phyloP scores from a whole-genome alignment of 2,888 invertebrate species.

The Leptopterna dolabrata region DNA sequence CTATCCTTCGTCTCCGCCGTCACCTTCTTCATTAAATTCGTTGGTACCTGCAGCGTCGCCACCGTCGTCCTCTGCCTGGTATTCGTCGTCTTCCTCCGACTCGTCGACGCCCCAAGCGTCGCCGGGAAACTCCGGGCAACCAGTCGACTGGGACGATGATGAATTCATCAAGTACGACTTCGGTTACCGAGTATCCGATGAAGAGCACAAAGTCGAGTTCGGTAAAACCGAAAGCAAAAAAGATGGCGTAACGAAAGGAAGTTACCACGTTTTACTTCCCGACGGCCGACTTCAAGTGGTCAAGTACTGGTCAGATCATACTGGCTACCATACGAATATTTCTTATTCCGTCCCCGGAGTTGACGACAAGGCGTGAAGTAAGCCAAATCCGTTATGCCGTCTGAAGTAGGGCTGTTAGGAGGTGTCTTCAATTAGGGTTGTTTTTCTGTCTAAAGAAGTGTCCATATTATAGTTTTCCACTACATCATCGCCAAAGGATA shows the following conservation, averaged over 20 bases:
- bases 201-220: slow-evolving; percentile 78
- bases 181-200: slow-evolving; percentile 79
- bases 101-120: background rate
- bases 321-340: slow-evolving; percentile 83
- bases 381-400: too few relatives aligned
- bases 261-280: slow-evolving; percentile 82
- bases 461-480: too few relatives aligned
- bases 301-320: slow-evolving; percentile 79
- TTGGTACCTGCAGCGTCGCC: background rate
- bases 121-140: background rate
- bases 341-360: slow-evolving; percentile 66
- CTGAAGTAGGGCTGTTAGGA: background rate
- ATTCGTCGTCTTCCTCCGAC: background rate
- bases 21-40: background rate
- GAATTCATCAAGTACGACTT: slow-evolving; percentile 67
- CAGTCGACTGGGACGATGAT: slow-evolving; percentile 50
- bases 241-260: slow-evolving; percentile 77
- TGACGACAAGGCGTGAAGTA: slow-evolving; percentile 19
- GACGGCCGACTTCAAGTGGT: slow-evolving; percentile 83
- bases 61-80: background rate
- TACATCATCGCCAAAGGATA: too few relatives aligned
- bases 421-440: background rate
- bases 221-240: slow-evolving; percentile 80
- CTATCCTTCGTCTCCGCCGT: slow-evolving; percentile 21
- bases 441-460: too few relatives aligned